Conservation (phyloP, 2,113 vertebrate species). For the Siniperca chuatsi region DNA sequence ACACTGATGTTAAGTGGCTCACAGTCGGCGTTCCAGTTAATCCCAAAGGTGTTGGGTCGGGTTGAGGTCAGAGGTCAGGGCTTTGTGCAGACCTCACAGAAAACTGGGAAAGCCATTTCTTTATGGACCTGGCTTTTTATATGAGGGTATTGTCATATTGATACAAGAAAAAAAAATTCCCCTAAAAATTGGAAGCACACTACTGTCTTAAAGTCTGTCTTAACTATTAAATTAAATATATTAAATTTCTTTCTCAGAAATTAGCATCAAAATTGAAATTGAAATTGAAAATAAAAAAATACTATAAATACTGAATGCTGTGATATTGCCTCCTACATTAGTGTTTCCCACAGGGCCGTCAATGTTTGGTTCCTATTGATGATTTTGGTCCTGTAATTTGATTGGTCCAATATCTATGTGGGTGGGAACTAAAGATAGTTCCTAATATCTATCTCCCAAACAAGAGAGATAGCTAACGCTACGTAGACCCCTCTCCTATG, state of each 20-base stretch:
- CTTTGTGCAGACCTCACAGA: background rate
- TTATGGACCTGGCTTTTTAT: background rate
- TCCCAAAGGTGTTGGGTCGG: constrained; percentile 6
- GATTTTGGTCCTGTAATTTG: background rate
- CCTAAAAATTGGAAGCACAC: background rate
- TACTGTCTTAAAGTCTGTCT: background rate
- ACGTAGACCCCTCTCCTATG: background rate
- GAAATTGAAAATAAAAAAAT: too few species aligned
- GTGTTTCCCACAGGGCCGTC: background rate
- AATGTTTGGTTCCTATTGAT: background rate
- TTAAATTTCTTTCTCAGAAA: too few species aligned
- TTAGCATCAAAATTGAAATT: too few species aligned
- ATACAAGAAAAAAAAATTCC: background rate
- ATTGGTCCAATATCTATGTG: background rate
- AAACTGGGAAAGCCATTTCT: background rate
- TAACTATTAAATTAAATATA: too few species aligned
- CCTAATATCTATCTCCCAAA: too few species aligned
- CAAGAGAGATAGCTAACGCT: background rate
- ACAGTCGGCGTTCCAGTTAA: constrained; percentile 12
- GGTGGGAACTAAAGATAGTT: background rate
- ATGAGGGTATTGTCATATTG: too few species aligned
- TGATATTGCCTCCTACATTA: background rate
- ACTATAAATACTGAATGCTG: too few species aligned
- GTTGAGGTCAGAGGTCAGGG: background rate
- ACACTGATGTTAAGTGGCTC: constrained; percentile 17